Conservation (phyloP, 2,113 vertebrate genomes). For the Jacana jacana region DNA sequence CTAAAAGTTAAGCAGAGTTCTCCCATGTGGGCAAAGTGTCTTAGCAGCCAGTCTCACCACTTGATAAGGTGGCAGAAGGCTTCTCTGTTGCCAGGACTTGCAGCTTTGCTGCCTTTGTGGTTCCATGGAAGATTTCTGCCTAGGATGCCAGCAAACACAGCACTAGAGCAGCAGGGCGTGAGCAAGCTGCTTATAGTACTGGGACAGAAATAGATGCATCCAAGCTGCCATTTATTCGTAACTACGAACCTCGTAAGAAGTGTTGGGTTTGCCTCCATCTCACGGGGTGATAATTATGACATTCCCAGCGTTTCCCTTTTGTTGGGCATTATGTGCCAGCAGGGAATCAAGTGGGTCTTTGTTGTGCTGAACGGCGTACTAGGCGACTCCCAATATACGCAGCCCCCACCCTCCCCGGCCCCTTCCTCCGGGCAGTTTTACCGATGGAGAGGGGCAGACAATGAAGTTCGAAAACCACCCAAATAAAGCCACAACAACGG, state of each 20-base stretch:
- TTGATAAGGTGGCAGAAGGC: not conserved
- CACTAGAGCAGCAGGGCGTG: not conserved
- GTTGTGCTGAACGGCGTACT: conserved; percentile 44
- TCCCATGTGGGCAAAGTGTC: not conserved
- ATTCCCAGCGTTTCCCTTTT: conserved; percentile 40
- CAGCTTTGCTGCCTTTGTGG: not conserved
- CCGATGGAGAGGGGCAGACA: not conserved
- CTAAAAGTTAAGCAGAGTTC: not conserved
- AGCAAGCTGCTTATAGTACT: not conserved
- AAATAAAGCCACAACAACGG: not conserved
- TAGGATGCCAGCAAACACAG: not conserved
- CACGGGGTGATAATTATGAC: not conserved
- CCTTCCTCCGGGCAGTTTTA: not conserved
- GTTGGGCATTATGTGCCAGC: not conserved
- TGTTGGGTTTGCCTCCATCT: not conserved
- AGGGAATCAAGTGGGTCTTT: conserved; percentile 36
- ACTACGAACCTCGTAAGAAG: not conserved
- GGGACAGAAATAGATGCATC: not conserved
- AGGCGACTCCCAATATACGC: not conserved
- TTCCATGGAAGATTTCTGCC: not conserved
- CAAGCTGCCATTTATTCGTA: not conserved
- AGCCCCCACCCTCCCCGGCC: not conserved
- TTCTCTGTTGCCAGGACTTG: not conserved
- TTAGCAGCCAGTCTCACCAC: not conserved
- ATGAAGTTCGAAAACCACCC: not conserved